Conservation (phyloP, 1,140 invertebrate genomes). For the Drosophila simulans region DNA sequence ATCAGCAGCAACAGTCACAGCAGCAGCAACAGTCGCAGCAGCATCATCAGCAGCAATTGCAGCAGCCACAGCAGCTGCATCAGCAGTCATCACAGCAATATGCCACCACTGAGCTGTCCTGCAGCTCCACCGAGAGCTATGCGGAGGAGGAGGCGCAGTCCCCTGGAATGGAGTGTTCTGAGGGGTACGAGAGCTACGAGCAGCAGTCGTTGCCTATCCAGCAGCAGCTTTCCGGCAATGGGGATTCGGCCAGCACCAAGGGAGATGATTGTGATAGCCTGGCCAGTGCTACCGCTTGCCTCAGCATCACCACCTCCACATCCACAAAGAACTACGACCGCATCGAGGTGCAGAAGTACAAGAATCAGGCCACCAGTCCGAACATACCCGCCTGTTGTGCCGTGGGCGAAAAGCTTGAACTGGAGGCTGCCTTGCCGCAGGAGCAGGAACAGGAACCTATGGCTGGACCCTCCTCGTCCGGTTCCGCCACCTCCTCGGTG, state of each 20-base stretch:
- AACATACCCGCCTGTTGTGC: conserved; percentile 80
- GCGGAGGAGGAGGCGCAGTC: conserved; percentile 70
- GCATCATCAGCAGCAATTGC: conserved; percentile 28
- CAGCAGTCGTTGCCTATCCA: conserved; percentile 32
- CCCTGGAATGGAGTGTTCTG: conserved; percentile 63
- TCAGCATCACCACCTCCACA: conserved; percentile 79
- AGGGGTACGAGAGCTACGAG: conserved; percentile 60
- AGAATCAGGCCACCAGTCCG: conserved; percentile 84
- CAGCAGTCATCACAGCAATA: conserved; percentile 55
- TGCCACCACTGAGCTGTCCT: conserved; percentile 56
- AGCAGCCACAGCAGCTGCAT: conserved; percentile 40
- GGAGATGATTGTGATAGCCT: conserved; percentile 78
- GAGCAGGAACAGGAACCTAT: conserved; percentile 36
- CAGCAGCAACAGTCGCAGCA: conserved; percentile 36
- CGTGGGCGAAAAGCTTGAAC: conserved; percentile 53
- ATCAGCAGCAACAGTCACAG: conserved; percentile 45
- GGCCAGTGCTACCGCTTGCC: conserved; percentile 71
- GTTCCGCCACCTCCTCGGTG: conserved; percentile 24
- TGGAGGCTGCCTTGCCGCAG: conserved; percentile 30
- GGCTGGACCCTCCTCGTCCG: conserved; percentile 22
- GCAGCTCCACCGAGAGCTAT: conserved; percentile 73
- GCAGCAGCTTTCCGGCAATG: conserved; percentile 26
- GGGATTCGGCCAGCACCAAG: conserved; percentile 33
- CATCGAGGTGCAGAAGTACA: conserved; percentile 83
- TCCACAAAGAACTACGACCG: conserved; percentile 83